Base-by-base conservation (phyloP, 2,797 vertebrate species). In the Mallotus villosus region DNA sequence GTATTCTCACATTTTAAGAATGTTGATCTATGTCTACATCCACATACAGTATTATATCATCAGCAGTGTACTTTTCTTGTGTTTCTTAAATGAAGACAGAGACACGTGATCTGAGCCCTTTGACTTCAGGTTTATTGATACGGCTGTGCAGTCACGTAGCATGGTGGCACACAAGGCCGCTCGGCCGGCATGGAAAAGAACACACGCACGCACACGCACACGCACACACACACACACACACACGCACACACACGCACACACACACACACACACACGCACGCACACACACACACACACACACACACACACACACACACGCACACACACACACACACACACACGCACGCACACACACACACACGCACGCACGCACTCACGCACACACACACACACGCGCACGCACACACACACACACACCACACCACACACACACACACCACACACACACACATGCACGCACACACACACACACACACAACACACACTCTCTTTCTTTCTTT, bases 51-150 rank as follows among this genome's bases (percentile, higher is more conserved):
- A 46, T 46, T 12, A 8, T 51, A 46, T 46, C 41, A 8, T 46
- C 41, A 46, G 2, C 2, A 2, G 41, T 46, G 12, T 8, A 46
- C 8, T 46, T 55, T 55, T n/a, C 4, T 22, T 29, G 11, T 25
- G 65, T 19, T 67, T 37, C 27, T 78, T 57, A 74, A 92, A 93
- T 87, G 61, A 93, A 87, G 85, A 91, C 87, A 92, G 74, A 27
- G 81, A 86, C 49, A 81, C 92, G 81, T 90, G 90, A 92, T 94
- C 91, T 93, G 92, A 94, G 92, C 92, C 92, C 92, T 94, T 93
- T 93, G 86, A 93, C 81, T 91, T 90, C 88, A 92, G 89, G 87
- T 94, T 94, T 94, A 94, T 93, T 94, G 91, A 93, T 88, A 92
- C 87, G 71, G 84, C 84, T 91, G 91, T 91, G 90, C 91, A 92